Base-by-base conservation (phyloP, 2,797 vertebrate genomes). In the Pangasius djambal region DNA sequence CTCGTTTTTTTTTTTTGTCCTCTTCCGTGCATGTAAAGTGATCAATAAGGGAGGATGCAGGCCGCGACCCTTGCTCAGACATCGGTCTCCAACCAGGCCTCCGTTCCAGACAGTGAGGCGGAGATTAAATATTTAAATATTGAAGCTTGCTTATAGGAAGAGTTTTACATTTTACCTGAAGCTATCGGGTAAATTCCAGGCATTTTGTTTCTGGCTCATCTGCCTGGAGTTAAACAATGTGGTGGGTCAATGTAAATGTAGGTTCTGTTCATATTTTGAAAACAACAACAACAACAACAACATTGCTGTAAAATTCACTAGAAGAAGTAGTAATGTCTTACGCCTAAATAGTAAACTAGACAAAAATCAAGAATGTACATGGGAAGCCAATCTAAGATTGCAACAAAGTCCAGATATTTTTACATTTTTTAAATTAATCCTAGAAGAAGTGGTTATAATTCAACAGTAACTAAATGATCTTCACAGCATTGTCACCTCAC, bases 91-190 rank as follows among this genome's bases (percentile, higher is more conserved):
- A 57, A 61, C 7, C 50, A 34, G 61, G 70, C 59, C 65, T 50
- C 13, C 16, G 84, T 69, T 86, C 87, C 67, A 79, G 85, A 88
- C 75, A 63, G n/a, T 15, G 28, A 78, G 67, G 31, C 6, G 4
- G 59, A 20, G 65, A 63, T 90, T 48, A 86, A 77, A 77, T 85
- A 70, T 85, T 89, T 57, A 59, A 87, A 89, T 69, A 89, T 69
- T 59, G 28, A 86, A 70, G n/a, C 16, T 48, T 31, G n/a, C 44
- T 37, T 83, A 28, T 69, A 69, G 52, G 74, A 86, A 88, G 83
- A n/a, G 52, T 69, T 86, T 75, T 79, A 65, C 22, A 22, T 81
- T 74, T 89, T 61, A 67, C 84, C 28, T 48, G 67, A 89, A 81
- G 63, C 81, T 48, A 34, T 44, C 44, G 2, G 18, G 69, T 85